Evolutionary conservation across 2,888 invertebrate genomes (phyloP).

Genomic region (Latrodectus hesperus): DNA sequence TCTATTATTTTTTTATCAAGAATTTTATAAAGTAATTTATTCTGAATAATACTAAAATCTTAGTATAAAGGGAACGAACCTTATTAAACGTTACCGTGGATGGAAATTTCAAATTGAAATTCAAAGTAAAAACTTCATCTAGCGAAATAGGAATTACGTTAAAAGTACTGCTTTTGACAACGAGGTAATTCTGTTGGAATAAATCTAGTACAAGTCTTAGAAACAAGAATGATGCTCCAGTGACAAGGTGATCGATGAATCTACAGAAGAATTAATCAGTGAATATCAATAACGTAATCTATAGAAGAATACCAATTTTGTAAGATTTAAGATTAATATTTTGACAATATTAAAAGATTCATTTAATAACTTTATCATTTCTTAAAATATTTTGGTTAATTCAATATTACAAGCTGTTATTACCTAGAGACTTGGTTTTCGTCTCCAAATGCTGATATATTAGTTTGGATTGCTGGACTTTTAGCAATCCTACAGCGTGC

Average conservation of each 20-base stretch:
- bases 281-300: neutral
- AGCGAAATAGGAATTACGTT: conserved; percentile 91
- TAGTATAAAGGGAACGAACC: conserved; percentile 68
- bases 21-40: too few species aligned
- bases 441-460: conserved; percentile 75
- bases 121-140: conserved; percentile 90
- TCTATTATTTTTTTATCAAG: too few species aligned
- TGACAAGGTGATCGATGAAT: conserved; percentile 89
- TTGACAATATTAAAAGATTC: too few species aligned
- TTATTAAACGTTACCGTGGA: conserved; percentile 92
- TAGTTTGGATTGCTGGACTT: conserved; percentile 87
- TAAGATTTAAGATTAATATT: too few species aligned
- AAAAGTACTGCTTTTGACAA: conserved; percentile 93
- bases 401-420: neutral
- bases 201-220: conserved; percentile 92
- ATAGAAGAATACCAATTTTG: too few species aligned
- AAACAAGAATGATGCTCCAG: conserved; percentile 92
- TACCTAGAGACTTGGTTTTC: conserved; percentile 38
- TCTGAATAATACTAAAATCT: too few species aligned
- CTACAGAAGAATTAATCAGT: conserved; percentile 76
- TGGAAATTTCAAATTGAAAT: conserved; percentile 92
- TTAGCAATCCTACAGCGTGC: conserved; percentile 87
- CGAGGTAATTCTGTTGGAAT: conserved; percentile 91
- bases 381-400: too few species aligned
- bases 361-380: too few species aligned